A percentile compares a stretch with the other conserved stretches of the same genome.
phyloP scores from a whole-genome alignment of 1,140 invertebrate species.

The Neuroterus valhalla region DNA sequence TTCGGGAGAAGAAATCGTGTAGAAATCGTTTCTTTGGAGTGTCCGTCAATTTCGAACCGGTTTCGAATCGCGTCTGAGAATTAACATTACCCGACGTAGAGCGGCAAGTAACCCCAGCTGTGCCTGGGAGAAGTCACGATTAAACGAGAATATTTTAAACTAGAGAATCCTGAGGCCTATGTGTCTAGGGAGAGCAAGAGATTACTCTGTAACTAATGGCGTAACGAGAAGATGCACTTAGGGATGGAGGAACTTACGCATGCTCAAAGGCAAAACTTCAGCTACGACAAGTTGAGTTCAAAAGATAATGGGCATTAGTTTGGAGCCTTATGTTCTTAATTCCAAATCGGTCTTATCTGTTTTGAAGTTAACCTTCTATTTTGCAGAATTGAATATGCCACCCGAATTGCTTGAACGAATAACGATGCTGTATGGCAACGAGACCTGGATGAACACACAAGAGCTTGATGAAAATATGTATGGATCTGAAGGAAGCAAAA shows the following conservation, averaged over 20 bases:
- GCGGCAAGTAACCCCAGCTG: constrained; percentile 19
- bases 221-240: constrained; percentile 25
- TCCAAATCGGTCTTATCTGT: too few relatives aligned
- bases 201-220: constrained; percentile 31
- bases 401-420: too few relatives aligned
- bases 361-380: too few relatives aligned
- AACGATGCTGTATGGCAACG: too few relatives aligned
- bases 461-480: too few relatives aligned
- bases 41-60: constrained; percentile 40
- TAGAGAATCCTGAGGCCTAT: constrained; percentile 30
- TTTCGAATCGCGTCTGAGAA: constrained; percentile 36
- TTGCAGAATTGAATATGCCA: too few relatives aligned
- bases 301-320: constrained; percentile 20
- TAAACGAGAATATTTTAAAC: constrained; percentile 32
- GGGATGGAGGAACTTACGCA: constrained; percentile 5
- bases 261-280: constrained; percentile 29
- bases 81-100: constrained; percentile 37
- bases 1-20: constrained; percentile 13
- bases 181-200: constrained; percentile 28
- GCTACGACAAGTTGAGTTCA: constrained; percentile 19
- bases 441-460: too few relatives aligned
- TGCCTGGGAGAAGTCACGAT: constrained; percentile 9
- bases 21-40: constrained; percentile 32
- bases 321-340: neutral
- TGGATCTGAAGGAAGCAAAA: too few relatives aligned